Evolutionary conservation across 2,888 invertebrate species (phyloP).

Genomic region (Sceliomorpha sp.): DNA sequence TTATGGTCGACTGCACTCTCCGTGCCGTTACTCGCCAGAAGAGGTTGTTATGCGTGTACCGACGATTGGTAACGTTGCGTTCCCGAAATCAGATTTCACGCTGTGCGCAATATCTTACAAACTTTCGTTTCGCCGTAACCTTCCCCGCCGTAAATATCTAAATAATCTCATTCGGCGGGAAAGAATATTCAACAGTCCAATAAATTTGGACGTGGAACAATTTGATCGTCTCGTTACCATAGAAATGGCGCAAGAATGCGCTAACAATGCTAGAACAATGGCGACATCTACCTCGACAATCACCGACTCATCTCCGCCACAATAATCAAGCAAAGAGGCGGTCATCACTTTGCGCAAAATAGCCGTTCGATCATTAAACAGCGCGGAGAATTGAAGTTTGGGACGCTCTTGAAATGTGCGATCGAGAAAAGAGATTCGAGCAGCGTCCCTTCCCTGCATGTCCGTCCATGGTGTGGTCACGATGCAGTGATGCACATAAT

Average conservation of each 20-base stretch:
- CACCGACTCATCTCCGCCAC: too few relatives aligned
- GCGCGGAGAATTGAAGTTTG: slow-evolving; percentile 8
- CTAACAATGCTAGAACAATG: too few relatives aligned
- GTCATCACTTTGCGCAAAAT: too few relatives aligned
- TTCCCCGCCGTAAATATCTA: too few relatives aligned
- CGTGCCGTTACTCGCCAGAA: slow-evolving; percentile 48
- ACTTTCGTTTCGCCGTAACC: slow-evolving; percentile 1
- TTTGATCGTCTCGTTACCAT: too few relatives aligned
- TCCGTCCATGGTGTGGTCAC: slow-evolving; percentile 65
- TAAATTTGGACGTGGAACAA: too few relatives aligned
- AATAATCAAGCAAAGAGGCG: too few relatives aligned
- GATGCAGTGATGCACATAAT: slow-evolving; percentile 78
- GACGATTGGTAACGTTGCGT: slow-evolving; percentile 35
- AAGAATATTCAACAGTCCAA: too few relatives aligned
- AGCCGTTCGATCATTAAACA: too few relatives aligned
- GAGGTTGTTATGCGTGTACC: slow-evolving; percentile 46
- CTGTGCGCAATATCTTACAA: not conserved
- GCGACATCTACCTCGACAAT: too few relatives aligned
- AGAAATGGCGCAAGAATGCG: too few relatives aligned
- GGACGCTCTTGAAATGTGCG: slow-evolving; percentile 29
- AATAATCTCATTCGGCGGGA: too few relatives aligned
- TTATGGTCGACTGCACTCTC: slow-evolving; percentile 79
- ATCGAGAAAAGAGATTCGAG: slow-evolving; percentile 45
- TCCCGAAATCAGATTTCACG: slow-evolving; percentile 35
- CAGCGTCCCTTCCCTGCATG: slow-evolving; percentile 38